These are phyloP conservation scores for Synergus umbraculus DNA, from an alignment of 2,888 invertebrate genomes.

Conservation along the genomic window DNA sequence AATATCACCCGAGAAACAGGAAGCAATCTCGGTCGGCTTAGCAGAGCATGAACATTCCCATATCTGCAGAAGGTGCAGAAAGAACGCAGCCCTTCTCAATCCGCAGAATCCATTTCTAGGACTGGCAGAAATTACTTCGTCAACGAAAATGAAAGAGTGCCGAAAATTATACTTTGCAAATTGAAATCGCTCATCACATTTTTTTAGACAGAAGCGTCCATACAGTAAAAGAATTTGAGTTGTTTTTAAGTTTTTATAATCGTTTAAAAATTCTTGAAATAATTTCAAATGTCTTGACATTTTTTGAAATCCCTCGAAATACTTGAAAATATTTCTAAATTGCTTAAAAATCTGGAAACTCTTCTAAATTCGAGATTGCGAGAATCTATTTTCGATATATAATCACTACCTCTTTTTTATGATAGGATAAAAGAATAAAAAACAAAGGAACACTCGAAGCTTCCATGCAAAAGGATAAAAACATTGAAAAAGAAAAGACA, in stretches of 20 bases:
- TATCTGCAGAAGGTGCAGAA: slow-evolving; percentile 31
- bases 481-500: too few relatives aligned
- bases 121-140: neutral
- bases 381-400: too few relatives aligned
- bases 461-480: neutral
- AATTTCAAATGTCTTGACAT: too few relatives aligned
- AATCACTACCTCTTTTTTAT: too few relatives aligned
- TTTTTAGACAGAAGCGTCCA: too few relatives aligned
- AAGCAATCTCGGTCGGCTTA: slow-evolving; percentile 69
- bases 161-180: neutral
- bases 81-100: slow-evolving; percentile 29
- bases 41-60: slow-evolving; percentile 52
- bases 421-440: neutral
- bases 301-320: too few relatives aligned
- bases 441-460: neutral
- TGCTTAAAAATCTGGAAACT: too few relatives aligned
- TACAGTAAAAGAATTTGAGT: too few relatives aligned
- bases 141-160: slow-evolving; percentile 15
- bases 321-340: too few relatives aligned
- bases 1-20: slow-evolving; percentile 66
- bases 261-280: too few relatives aligned
- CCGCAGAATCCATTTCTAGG: slow-evolving; percentile 15
- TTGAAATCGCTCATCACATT: neutral
- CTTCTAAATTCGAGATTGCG: too few relatives aligned
- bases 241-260: too few relatives aligned